Evolutionary conservation across 2,888 invertebrate genomes (phyloP), one percentile per base, ranked within the genome.

Genomic region (Chalcis sispes): DNA sequence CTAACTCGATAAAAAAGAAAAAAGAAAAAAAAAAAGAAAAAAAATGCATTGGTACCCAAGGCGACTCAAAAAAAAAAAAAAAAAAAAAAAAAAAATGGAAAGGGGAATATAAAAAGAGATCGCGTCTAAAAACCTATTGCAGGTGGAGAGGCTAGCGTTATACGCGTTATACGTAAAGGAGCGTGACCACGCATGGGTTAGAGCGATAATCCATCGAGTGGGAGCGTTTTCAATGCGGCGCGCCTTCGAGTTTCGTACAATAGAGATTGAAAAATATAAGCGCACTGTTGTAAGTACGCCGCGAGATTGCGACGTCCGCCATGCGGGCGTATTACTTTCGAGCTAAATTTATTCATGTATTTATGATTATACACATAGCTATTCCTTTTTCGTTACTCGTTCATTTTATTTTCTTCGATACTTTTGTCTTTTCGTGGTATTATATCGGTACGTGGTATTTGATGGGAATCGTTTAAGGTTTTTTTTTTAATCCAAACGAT

Each of bases 121-220:
- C 61, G 27, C 4, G 20, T 29, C 10, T 20, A 20, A 29, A 64
- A 23, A 54, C n/a, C 29, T 79, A 77, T 76, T 56, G 79, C 81
- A 80, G 79, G 80, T 81, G 81, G 80, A 80, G n/a, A n/a, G n/a
- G n/a, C n/a, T n/a, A n/a, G n/a, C n/a, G n/a, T n/a, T n/a, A n/a
- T n/a, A n/a, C 77, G 27, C 18, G 29, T 3, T 32, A 15, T 2
- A n/a, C 50, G 15, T 4, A 18, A 20, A 20, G 15, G 15, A 23
- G 74, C 86, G 86, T 86, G 86, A 86, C 86, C 81, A 61, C 66
- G 84, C 86, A 86, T 82, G 77, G 74, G 81, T 81, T 83, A 72
- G 67, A 70, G 72, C 77, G 86, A 85, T 86, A 83, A 85, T 83
- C 83, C 81, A 29, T 29, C 79, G 36, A 20, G 32, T 1, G 18